phyloP scores from a whole-genome alignment of 1,140 invertebrate species.

The Drosophila novamexicana region DNA sequence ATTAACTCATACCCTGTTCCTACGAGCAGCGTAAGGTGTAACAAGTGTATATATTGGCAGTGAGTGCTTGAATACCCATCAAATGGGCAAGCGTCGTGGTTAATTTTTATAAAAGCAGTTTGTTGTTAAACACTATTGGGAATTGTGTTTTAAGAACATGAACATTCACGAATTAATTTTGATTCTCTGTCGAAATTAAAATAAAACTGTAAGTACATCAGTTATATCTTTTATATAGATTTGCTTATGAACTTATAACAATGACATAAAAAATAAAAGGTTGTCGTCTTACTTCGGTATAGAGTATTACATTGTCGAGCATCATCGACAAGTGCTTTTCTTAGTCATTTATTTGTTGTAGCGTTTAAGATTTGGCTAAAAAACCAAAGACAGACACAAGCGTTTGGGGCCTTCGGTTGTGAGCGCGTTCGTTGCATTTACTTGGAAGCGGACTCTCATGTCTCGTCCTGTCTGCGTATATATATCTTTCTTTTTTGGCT shows the following conservation, averaged over 20 bases:
- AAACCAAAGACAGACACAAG: conserved; percentile 45
- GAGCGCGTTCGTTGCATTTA: conserved; percentile 36
- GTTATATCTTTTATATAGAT: too few relatives aligned
- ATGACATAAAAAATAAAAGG: not conserved
- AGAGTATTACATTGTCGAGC: conserved; percentile 5
- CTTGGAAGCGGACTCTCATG: conserved; percentile 25
- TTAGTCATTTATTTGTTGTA: conserved; percentile 25
- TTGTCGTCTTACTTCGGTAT: not conserved
- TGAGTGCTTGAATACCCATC: too few relatives aligned
- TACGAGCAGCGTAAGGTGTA: not conserved
- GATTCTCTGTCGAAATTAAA: too few relatives aligned
- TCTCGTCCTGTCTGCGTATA: conserved; percentile 20
- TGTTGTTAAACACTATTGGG: too few relatives aligned
- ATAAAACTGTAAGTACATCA: too few relatives aligned
- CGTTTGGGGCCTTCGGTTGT: conserved; percentile 35
- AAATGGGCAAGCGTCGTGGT: too few relatives aligned
- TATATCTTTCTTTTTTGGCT: conserved; percentile 33
- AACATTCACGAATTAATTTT: too few relatives aligned
- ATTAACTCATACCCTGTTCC: conserved; percentile 13
- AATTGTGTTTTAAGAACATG: too few relatives aligned
- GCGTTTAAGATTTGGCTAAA: conserved; percentile 35
- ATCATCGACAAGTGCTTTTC: not conserved
- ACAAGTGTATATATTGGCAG: not conserved
- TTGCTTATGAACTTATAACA: too few relatives aligned
- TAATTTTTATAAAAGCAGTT: too few relatives aligned